Conservation (phyloP, 2,113 vertebrate species). For the Hemiscyllium ocellatum region DNA sequence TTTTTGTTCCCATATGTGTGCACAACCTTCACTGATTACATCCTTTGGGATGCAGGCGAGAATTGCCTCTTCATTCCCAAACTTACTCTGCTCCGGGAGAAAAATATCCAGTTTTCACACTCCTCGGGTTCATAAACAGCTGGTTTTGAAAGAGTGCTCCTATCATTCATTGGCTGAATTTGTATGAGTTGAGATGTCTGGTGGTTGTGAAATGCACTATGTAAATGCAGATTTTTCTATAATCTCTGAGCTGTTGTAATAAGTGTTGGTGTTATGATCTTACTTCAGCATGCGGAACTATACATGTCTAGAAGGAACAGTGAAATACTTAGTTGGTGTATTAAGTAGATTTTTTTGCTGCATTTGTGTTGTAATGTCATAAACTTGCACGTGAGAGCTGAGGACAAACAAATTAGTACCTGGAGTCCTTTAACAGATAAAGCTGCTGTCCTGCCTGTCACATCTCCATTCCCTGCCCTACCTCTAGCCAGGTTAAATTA, state of each 20-base stretch:
- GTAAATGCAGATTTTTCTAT: not conserved
- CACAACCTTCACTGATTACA: too few relatives aligned
- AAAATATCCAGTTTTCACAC: too few relatives aligned
- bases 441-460: too few relatives aligned
- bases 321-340: not conserved
- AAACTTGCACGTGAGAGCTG: not conserved
- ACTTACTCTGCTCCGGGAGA: too few relatives aligned
- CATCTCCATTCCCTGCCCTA: too few relatives aligned
- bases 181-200: not conserved
- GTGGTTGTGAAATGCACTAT: not conserved
- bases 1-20: too few relatives aligned
- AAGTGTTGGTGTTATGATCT: not conserved
- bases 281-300: not conserved
- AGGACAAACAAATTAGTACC: conserved; percentile 5
- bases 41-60: too few relatives aligned
- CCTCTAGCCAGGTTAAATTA: not conserved
- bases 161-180: not conserved
- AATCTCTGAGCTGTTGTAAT: not conserved
- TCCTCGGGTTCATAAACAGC: too few relatives aligned
- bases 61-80: too few relatives aligned
- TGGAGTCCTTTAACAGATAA: not conserved
- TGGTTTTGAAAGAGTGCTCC: too few relatives aligned
- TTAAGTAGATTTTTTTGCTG: not conserved
- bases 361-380: not conserved
- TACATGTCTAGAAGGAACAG: too few relatives aligned